Evolutionary conservation across 2,797 vertebrate species (phyloP), one percentile per base, ranked within the genome.

Genomic region (Phylloscopus collybita): DNA sequence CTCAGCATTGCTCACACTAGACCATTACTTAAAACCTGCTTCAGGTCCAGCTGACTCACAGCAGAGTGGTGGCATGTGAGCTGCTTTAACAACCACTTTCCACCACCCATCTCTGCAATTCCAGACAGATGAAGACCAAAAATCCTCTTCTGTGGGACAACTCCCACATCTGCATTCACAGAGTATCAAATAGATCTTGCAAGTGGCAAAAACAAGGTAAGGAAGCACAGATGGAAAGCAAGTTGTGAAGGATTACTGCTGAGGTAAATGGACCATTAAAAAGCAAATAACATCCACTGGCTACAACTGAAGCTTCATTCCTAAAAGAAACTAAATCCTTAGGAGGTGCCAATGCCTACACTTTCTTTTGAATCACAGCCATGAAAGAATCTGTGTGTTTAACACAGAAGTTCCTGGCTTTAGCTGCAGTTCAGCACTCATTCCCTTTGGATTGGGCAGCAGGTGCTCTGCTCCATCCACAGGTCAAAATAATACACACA

Each of bases 221-320:
- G 93, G 53, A 32, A 93, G 74, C 80, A 80, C 92, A 97, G 94
- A 95, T 82, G 95, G 94, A 85, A 92, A 73, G 78, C 34, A 9
- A 34, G 71, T 64, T 4, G 14, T 86, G 88, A 94, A 80, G 74
- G 92, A 95, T 92, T 93, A 82, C 57, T 69, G 83, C 71, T 4
- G 71, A 95, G 80, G 92, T 93, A 95, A 96, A 95, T 51, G 74
- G 80, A 87, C 74, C 94, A 90, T 95, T 94, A 78, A 92, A 96
- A 95, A 93, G 93, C 88, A 95, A 96, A 71, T 26, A 93, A 88
- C 74, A 44, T 57, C 73, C 71, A 54, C 80, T 65, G 11, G 13
- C 71, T 89, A 73, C 88, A 90, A 47, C 15, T 70, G 88, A 88
- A 88, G 88, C 60, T 65, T 82, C 53, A 16, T 64, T 91, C 45